Base-by-base conservation (phyloP, 2,888 invertebrate species). In the Lymantria dispar region DNA sequence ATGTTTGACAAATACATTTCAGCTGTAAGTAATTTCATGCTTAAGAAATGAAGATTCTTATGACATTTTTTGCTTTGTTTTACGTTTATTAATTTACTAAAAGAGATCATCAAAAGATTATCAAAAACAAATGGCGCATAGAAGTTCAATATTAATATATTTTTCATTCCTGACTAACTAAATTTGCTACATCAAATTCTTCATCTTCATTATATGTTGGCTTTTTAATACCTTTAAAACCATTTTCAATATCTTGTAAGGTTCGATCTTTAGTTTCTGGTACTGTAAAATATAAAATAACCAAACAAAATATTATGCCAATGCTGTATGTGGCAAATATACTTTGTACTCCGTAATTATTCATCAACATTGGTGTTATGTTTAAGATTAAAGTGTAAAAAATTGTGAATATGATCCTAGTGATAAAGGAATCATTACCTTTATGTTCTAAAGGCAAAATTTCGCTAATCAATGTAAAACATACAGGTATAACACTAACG, bases 391-490 rank as follows among this genome's bases (percentile, higher is more conserved):
- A n/a, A 3, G 68, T 62, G 43, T 71, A 79, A 0, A 74, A 57
- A 9, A 53, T 11, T 0, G 76, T 70, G 22, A 76, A 76, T 3
- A 72, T 57, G 15, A 80, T 42, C 0, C 78, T 76, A 36, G 72
- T 60, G 3, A 68, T 50, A 29, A 62, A 69, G 3, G 63, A 62
- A 15, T 74, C 78, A 11, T 61, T 40, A 1, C 76, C 76, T 51
- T 71, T 80, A 33, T 73, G 61, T 36, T 78, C 74, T 29, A 82
- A 59, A 10, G 81, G 79, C 55, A 78, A 76, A 42, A 80, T 60
- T 68, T 82, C 82, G 0, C 72, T 67, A 7, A 68, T 50, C n/a
- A 79, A 43, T 0, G 68, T 53, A 67, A 69, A 79, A 3, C 62
- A 47, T 3, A 72, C 52, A 2, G 80, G 76, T 11, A 72, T 60